Evolutionary conservation across 2,797 vertebrate genomes (phyloP).

Genomic region (Distichodus sexfasciatus): DNA sequence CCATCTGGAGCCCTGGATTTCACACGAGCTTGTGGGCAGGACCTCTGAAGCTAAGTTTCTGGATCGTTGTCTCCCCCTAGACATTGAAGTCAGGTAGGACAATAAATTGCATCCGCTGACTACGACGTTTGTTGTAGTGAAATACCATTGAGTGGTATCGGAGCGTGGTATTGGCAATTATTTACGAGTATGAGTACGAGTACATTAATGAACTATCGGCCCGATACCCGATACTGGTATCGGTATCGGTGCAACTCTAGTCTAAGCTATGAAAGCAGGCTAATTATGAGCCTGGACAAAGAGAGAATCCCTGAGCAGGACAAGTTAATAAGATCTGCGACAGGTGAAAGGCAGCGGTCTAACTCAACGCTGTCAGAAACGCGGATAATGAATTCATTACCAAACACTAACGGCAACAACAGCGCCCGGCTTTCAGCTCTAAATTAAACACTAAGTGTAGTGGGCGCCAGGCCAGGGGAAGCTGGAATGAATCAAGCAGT

Average conservation of each 20-base stretch:
- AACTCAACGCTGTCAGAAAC: slow-evolving; percentile 50
- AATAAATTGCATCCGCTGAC: too few species aligned
- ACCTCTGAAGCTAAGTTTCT: too few species aligned
- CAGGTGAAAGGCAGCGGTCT: slow-evolving; percentile 41
- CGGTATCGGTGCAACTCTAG: not conserved
- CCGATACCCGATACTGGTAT: not conserved
- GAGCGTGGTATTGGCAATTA: too few species aligned
- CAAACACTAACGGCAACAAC: slow-evolving; percentile 42
- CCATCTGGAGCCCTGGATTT: too few species aligned
- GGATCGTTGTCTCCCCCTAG: too few species aligned
- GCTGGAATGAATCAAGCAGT: slow-evolving; percentile 28
- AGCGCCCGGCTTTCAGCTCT: slow-evolving; percentile 43
- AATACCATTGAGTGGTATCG: too few species aligned
- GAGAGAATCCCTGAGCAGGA: slow-evolving; percentile 32
- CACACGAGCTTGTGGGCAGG: too few species aligned
- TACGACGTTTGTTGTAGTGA: too few species aligned
- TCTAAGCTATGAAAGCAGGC: not conserved
- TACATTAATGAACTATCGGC: too few species aligned
- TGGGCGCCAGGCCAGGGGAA: slow-evolving; percentile 9
- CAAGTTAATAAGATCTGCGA: slow-evolving; percentile 43
- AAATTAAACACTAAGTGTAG: slow-evolving; percentile 59
- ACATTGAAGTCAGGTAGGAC: too few species aligned
- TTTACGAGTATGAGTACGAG: too few species aligned
- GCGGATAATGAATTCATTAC: slow-evolving; percentile 58
- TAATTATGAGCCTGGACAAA: slow-evolving; percentile 25